A percentile compares a stretch with the other conserved stretches of the same genome.
These are phyloP conservation scores for Helicolenus hilgendorfi DNA, from an alignment of 2,797 vertebrate species.

Conservation along the genomic window DNA sequence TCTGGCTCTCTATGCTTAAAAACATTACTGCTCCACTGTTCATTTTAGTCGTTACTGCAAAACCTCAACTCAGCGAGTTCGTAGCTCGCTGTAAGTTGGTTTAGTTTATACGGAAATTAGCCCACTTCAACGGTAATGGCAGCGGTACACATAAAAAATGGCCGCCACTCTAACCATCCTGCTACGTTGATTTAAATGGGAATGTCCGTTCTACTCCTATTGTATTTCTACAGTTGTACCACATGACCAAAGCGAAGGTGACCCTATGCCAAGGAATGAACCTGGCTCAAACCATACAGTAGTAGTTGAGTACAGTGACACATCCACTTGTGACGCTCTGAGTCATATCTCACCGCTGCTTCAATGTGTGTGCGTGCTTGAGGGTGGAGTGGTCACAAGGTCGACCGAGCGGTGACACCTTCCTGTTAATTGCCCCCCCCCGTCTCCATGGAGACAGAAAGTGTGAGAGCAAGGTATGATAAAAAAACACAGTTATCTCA, in stretches of 20 bases:
- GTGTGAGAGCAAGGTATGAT: neutral
- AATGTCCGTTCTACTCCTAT: too few species aligned
- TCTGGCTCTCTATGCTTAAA: too few species aligned
- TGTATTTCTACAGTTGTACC: too few species aligned
- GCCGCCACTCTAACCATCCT: too few species aligned
- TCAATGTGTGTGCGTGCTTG: neutral
- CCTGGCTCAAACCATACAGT: neutral
- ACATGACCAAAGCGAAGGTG: neutral
- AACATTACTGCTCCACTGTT: too few species aligned
- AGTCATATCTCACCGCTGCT: constrained; percentile 17
- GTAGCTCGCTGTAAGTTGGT: too few species aligned
- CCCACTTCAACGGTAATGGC: too few species aligned
- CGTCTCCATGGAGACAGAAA: constrained; percentile 30
- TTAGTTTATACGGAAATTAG: too few species aligned
- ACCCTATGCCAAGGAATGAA: neutral
- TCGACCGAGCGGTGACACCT: constrained; percentile 39
- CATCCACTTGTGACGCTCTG: constrained; percentile 20
- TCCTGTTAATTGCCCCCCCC: constrained; percentile 56
- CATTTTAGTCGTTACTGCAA: too few species aligned
- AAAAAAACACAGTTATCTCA: constrained; percentile 1
- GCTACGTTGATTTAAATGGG: too few species aligned
- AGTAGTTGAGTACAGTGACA: neutral
- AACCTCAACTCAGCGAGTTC: too few species aligned
- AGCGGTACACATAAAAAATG: too few species aligned
- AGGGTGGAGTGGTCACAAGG: constrained; percentile 62